Percentiles rank a stretch among this genome's conserved stretches.
Evolutionary conservation across 2,797 vertebrate species (phyloP).

Genomic region (Silurus aristotelis): DNA sequence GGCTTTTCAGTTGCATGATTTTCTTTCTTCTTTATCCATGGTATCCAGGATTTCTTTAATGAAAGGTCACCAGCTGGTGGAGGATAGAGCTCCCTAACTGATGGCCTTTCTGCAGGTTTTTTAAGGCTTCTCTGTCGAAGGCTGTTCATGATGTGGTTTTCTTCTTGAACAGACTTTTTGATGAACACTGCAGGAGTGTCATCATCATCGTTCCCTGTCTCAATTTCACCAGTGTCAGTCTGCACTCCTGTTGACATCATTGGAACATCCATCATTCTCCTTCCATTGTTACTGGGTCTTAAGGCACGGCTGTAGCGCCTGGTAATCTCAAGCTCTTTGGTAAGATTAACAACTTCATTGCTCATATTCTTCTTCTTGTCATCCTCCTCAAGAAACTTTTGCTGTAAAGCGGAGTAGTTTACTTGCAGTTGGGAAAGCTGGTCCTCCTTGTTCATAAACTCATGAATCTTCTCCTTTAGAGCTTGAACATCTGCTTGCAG

Average conservation of each 20-base stretch:
- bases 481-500: constrained; percentile 90
- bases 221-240: constrained; percentile 79
- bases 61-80: constrained; percentile 84
- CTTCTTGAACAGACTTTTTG: constrained; percentile 95
- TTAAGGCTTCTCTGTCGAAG: constrained; percentile 89
- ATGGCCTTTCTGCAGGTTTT: constrained; percentile 77
- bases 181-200: constrained; percentile 93
- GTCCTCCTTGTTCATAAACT: constrained; percentile 98
- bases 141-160: constrained; percentile 97
- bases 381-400: constrained; percentile 91
- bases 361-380: constrained; percentile 90
- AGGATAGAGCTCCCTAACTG: constrained; percentile 85
- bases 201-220: constrained; percentile 79
- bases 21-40: constrained; percentile 95
- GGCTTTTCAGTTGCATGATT: constrained; percentile 74
- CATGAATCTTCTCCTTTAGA: constrained; percentile 97
- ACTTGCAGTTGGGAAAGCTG: constrained; percentile 96
- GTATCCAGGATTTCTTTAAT: constrained; percentile 95
- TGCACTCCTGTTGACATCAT: constrained; percentile 90
- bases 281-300: constrained; percentile 87
- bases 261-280: constrained; percentile 89
- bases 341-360: constrained; percentile 88
- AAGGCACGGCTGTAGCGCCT: constrained; percentile 91
- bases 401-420: constrained; percentile 90
- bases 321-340: constrained; percentile 90